Base-by-base conservation (phyloP, 1,140 invertebrate genomes). In the Parasteatoda tepidariorum region DNA sequence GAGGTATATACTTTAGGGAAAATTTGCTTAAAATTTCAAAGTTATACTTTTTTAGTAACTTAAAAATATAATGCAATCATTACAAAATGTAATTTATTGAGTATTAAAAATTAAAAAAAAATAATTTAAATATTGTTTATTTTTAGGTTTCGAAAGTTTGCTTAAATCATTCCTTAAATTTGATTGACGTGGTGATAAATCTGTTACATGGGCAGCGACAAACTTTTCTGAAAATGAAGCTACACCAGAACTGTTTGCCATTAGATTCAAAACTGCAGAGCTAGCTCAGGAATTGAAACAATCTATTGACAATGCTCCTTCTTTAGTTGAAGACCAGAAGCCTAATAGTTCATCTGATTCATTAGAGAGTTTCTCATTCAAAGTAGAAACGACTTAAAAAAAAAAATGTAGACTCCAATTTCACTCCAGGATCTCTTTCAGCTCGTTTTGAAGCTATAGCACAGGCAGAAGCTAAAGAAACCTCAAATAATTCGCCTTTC, bases 211-310 rank as follows among this genome's bases (percentile, higher is more conserved):
- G 92, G 91, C 89, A 68, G 95, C 94, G 0, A 91, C 93, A 70
- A 96, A 98, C 89, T 97, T 93, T 87, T 94, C 95, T 70, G 95
- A 96, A 78, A 94, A 94, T 0, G 93, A 94, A 88, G 89, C 93
- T 24, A 91, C 92, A 1, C 89, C 92, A 55, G 92, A 95, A 86
- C 91, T 93, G 33, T 95, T 97, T 86, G 94, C 94, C 13, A 88
- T 96, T 48, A 91, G 94, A 62, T 98, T 98, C 87, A 95, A 95
- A 87, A 95, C 90, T 30, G 87, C 91, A 9, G 94, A 96, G 55
- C 92, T 95, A 70, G 94, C 94, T 6, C 81, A 90, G 22, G 90
- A 92, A 30, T 97, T 97, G 86, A 93, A 94, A 86, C 88, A 90
- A 30, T 92, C 92, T 0, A 89, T 97, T 54, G 92, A 94, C 31